phyloP scores from a whole-genome alignment of 2,888 invertebrate species.

The Mayetiola destructor region DNA sequence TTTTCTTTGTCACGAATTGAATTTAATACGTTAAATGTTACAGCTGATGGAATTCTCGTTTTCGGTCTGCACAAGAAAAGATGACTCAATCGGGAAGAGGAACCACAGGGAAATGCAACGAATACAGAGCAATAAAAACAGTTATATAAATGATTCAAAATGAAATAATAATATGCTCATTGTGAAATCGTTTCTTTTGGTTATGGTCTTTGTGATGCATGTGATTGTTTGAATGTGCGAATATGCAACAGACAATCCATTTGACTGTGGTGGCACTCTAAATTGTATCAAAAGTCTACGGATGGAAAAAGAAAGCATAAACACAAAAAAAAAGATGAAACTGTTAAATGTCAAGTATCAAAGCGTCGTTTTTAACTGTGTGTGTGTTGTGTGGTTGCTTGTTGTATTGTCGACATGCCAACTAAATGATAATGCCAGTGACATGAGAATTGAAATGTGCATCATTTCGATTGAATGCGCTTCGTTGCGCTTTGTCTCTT shows the following conservation, averaged over 20 bases:
- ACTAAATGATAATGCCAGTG: too few species aligned
- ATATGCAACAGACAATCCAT: too few species aligned
- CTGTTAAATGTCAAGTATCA: too few species aligned
- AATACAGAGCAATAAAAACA: neutral
- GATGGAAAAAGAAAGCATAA: too few species aligned
- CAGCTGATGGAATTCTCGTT: neutral
- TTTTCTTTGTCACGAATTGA: slow-evolving; percentile 9
- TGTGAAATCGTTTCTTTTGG: neutral
- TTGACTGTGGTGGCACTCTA: too few species aligned
- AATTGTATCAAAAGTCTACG: too few species aligned
- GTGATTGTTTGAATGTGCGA: too few species aligned
- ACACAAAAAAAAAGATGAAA: too few species aligned
- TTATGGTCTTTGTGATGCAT: neutral
- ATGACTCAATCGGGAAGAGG: neutral
- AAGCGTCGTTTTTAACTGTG: too few species aligned
- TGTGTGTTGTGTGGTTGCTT: too few species aligned
- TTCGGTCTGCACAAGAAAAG: neutral
- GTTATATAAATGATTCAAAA: slow-evolving; percentile 2
- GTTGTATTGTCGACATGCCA: too few species aligned
- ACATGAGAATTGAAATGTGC: neutral
- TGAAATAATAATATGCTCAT: neutral
- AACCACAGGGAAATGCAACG: neutral
- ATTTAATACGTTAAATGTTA: neutral
- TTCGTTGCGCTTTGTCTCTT: slow-evolving; percentile 7
- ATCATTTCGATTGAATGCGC: slow-evolving; percentile 1